Conservation (phyloP, 30 jellyfish, hydroid and myxozoan species). For the Turritopsis dohrnii region DNA sequence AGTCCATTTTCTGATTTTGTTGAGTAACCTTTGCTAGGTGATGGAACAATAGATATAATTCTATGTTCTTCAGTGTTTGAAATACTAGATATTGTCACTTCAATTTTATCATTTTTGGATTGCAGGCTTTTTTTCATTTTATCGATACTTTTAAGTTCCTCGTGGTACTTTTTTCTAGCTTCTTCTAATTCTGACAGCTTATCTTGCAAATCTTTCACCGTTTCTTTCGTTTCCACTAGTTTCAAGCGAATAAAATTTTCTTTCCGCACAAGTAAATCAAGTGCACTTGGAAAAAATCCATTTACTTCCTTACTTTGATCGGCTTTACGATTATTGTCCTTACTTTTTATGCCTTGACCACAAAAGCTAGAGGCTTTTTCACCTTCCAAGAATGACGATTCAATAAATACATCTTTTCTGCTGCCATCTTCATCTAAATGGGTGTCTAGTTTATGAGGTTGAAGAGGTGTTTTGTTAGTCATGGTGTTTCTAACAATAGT, state of each 20-base stretch:
- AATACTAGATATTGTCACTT: background rate
- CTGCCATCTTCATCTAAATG: background rate
- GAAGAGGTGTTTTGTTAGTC: background rate
- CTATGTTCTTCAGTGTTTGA: background rate
- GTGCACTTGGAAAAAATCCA: background rate
- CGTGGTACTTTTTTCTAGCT: background rate
- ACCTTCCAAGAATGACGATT: background rate
- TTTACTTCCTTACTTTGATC: background rate
- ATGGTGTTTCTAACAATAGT: background rate
- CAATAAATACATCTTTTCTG: background rate
- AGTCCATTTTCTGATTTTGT: background rate
- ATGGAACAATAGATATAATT: background rate
- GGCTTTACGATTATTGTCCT: background rate
- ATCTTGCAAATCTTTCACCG: background rate
- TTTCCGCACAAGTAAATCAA: background rate
- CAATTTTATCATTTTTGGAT: background rate
- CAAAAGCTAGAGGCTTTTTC: background rate
- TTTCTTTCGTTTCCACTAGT: background rate
- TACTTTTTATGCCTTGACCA: background rate
- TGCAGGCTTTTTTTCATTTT: background rate
- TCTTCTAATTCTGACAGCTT: background rate
- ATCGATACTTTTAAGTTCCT: background rate
- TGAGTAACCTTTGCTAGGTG: background rate
- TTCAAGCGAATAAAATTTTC: background rate
- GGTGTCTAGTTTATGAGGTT: background rate